A percentile compares a stretch with the other conserved stretches of the same genome.
Conservation (phyloP, 1,140 invertebrate genomes). For the Episyrphus balteatus region DNA sequence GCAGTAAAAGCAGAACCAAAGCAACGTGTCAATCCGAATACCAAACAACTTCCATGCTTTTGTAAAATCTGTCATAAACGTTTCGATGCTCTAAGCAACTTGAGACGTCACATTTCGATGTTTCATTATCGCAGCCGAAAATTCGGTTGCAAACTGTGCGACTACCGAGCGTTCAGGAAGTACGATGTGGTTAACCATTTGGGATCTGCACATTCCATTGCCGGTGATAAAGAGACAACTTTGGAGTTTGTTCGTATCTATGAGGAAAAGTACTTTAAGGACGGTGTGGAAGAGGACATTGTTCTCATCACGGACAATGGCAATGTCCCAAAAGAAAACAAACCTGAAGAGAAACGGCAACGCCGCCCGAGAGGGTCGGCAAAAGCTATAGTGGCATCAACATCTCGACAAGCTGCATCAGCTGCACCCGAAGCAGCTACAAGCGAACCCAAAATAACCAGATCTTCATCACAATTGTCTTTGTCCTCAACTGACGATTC, state of each 20-base stretch:
- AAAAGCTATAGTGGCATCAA: too few relatives aligned
- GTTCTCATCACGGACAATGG: conserved; percentile 17
- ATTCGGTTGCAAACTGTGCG: conserved; percentile 46
- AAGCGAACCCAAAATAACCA: not conserved
- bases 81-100: conserved; percentile 35
- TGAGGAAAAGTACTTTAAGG: conserved; percentile 27
- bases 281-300: conserved; percentile 31
- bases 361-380: too few relatives aligned
- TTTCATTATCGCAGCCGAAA: conserved; percentile 43
- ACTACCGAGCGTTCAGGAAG: conserved; percentile 43
- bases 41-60: conserved; percentile 26
- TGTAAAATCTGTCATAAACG: conserved; percentile 34
- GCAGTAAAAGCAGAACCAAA: conserved; percentile 9
- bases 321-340: conserved; percentile 10
- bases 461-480: not conserved
- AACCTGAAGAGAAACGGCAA: conserved; percentile 18
- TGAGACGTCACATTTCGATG: conserved; percentile 43
- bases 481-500: not conserved
- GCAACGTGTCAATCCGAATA: conserved; percentile 20
- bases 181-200: conserved; percentile 45
- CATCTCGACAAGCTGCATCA: too few relatives aligned
- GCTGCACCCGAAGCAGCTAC: not conserved
- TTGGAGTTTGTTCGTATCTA: conserved; percentile 27
- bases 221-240: conserved; percentile 22
- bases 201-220: conserved; percentile 38